phyloP scores from a whole-genome alignment of 53 echinoderm and acorn worm species.

The Mesocentrotus franciscanus region DNA sequence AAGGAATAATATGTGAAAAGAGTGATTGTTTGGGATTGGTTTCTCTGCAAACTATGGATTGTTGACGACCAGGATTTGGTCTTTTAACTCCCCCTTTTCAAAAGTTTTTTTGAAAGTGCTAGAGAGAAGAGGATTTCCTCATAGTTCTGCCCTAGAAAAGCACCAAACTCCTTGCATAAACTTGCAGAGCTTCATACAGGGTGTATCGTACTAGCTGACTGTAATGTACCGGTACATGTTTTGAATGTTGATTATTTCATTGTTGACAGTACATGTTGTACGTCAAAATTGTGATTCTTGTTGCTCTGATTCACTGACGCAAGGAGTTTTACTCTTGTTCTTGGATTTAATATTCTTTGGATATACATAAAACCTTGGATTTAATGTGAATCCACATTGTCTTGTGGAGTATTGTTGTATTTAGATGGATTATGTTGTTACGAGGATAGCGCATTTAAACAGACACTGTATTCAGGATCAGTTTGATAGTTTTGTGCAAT shows the following conservation, averaged over 20 bases:
- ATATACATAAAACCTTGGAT: neutral
- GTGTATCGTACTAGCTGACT: neutral
- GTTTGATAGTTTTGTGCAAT: neutral
- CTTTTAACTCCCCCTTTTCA: neutral
- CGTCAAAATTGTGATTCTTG: neutral
- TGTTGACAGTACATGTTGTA: neutral
- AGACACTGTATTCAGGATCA: neutral
- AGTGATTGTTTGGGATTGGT: constrained; percentile 24
- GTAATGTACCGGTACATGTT: neutral
- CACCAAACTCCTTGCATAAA: neutral
- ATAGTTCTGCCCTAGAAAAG: neutral
- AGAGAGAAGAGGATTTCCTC: constrained; percentile 12
- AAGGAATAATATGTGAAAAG: constrained; percentile 35
- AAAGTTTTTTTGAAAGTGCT: neutral
- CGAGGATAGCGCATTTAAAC: neutral
- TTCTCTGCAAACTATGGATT: neutral
- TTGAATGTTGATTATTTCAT: neutral
- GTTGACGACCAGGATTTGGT: neutral
- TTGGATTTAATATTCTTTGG: constrained; percentile 27
- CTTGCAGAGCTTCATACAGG: neutral
- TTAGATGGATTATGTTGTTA: neutral
- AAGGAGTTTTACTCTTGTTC: neutral
- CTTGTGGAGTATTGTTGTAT: neutral
- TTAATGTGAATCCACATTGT: neutral
- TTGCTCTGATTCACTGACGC: neutral